phyloP scores from a whole-genome alignment of 2,888 invertebrate species.

The Rapana venosa region DNA sequence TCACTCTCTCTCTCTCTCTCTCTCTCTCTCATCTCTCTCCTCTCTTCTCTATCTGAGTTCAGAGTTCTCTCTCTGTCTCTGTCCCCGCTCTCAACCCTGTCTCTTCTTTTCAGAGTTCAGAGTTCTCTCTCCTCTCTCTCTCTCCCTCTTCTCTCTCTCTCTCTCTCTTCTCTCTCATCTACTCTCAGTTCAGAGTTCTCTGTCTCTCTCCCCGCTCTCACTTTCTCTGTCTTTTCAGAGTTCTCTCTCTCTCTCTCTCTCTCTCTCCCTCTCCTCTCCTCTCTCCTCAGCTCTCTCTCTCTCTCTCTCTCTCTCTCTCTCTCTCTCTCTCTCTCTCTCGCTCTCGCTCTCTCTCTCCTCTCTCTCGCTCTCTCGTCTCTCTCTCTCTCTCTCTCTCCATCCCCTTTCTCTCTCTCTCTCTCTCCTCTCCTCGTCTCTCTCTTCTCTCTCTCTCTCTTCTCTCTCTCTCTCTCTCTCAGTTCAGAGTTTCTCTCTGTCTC shows the following conservation, averaged over 20 bases:
- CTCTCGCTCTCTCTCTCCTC: conserved; percentile 3
- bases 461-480: not conserved
- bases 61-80: not conserved
- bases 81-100: not conserved
- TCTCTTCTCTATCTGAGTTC: too few species aligned
- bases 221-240: not conserved
- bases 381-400: not conserved
- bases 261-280: not conserved
- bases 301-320: not conserved
- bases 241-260: conserved; percentile 8
- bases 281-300: not conserved
- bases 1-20: not conserved
- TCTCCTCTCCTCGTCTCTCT: too few species aligned
- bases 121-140: not conserved
- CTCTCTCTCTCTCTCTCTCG: not conserved
- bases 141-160: not conserved
- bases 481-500: not conserved
- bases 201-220: not conserved
- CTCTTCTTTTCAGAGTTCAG: not conserved
- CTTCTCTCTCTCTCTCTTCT: not conserved
- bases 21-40: not conserved
- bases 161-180: not conserved
- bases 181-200: too few species aligned
- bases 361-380: not conserved
- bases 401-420: too few species aligned